Percentiles rank a stretch among this genome's conserved stretches.
Evolutionary conservation across 2,113 vertebrate species (phyloP).

Genomic region (Sciurus niger): DNA sequence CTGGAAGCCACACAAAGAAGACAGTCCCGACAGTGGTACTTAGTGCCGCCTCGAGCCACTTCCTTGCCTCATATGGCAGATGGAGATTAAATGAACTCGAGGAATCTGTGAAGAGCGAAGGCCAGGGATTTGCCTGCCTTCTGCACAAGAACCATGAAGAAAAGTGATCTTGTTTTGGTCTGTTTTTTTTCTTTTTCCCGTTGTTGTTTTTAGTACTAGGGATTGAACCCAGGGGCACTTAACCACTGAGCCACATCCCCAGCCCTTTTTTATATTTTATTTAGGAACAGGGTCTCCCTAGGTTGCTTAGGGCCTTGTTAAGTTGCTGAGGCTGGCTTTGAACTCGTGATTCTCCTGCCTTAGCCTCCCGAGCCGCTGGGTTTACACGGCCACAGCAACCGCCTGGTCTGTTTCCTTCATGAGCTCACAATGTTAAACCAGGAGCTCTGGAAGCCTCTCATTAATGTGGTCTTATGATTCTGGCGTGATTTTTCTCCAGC

Average conservation of each 20-base stretch:
- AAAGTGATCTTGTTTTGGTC: background rate
- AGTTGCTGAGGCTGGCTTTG: background rate
- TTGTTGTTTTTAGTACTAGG: background rate
- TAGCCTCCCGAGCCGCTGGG: background rate
- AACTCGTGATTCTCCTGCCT: background rate
- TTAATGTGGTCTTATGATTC: rapidly evolving
- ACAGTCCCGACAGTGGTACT: background rate
- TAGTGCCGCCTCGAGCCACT: rapidly evolving
- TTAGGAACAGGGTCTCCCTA: background rate
- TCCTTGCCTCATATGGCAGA: background rate
- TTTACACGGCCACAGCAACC: background rate
- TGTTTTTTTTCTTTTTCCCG: too few species aligned
- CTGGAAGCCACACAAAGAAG: background rate
- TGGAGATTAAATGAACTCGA: too few species aligned
- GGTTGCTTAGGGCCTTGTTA: too few species aligned
- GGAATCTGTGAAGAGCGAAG: rapidly evolving
- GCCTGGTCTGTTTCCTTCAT: background rate
- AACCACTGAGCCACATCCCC: background rate
- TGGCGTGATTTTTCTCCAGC: background rate
- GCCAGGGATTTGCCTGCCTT: background rate
- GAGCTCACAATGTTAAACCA: rapidly evolving
- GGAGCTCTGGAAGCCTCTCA: rapidly evolving
- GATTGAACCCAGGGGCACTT: background rate
- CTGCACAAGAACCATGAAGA: background rate
- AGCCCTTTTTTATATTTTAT: background rate